These are phyloP conservation scores for Eulimnadia texana DNA, from an alignment of 1,140 invertebrate genomes.

Conservation along the genomic window DNA sequence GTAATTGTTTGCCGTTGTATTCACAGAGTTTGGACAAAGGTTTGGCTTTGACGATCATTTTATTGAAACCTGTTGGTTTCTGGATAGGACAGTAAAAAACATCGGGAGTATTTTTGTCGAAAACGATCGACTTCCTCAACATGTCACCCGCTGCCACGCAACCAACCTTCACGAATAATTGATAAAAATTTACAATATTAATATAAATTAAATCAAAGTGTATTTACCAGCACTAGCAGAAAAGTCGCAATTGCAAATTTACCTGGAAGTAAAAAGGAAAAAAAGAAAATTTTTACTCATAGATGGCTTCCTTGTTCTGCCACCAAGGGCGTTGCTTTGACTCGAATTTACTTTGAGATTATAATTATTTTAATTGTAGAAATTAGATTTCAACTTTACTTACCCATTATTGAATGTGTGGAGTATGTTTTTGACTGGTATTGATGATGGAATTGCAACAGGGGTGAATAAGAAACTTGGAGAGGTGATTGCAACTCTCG, in stretches of 20 bases:
- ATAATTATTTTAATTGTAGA: too few relatives aligned
- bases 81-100: slow-evolving; percentile 69
- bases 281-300: background rate
- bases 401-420: too few relatives aligned
- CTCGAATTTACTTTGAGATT: too few relatives aligned
- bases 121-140: slow-evolving; percentile 65
- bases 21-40: slow-evolving; percentile 59
- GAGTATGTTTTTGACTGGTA: too few relatives aligned
- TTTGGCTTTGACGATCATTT: slow-evolving; percentile 41
- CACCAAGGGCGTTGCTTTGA: too few relatives aligned
- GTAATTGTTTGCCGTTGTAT: slow-evolving; percentile 50
- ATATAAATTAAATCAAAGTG: background rate
- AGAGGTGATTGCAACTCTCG: background rate
- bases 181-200: background rate
- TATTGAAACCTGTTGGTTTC: slow-evolving; percentile 39
- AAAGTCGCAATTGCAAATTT: background rate
- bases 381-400: too few relatives aligned
- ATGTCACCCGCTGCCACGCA: slow-evolving; percentile 43
- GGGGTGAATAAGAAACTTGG: too few relatives aligned
- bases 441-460: too few relatives aligned
- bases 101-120: slow-evolving; percentile 64
- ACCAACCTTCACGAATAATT: slow-evolving; percentile 16
- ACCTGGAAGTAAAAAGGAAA: background rate
- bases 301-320: too few relatives aligned
- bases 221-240: background rate